Evolutionary conservation across 2,113 vertebrate genomes (phyloP).

Genomic region (Cyphomyrus plagiostoma): DNA sequence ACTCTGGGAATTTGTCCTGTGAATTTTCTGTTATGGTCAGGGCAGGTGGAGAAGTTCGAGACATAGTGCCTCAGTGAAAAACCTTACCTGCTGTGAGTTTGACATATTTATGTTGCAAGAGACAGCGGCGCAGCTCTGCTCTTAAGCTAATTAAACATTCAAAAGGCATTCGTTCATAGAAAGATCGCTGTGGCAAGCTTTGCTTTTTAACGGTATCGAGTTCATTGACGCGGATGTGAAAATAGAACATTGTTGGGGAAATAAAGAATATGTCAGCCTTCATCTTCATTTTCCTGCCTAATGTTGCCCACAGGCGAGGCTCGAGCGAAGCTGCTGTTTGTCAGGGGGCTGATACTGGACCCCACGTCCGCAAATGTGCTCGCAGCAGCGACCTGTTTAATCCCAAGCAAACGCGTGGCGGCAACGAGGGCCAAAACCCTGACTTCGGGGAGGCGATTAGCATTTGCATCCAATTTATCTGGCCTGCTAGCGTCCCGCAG

Average conservation of each 20-base stretch:
- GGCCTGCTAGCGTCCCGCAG: neutral
- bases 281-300: neutral
- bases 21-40: neutral
- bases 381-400: neutral
- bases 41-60: neutral
- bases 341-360: neutral
- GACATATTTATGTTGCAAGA: neutral
- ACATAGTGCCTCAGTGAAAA: neutral
- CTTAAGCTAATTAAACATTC: neutral
- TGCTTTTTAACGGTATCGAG: neutral
- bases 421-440: neutral
- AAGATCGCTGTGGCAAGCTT: neutral
- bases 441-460: neutral
- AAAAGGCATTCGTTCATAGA: neutral
- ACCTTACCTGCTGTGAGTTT: neutral
- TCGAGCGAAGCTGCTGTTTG: neutral
- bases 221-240: neutral
- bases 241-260: neutral
- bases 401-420: neutral
- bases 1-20: neutral
- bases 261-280: neutral
- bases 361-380: neutral
- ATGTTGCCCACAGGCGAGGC: neutral
- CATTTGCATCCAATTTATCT: neutral
- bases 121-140: neutral